Evolutionary conservation across 2,888 invertebrate species (phyloP), one percentile per base, ranked within the genome.

Genomic region (Fissipunctia ypsillon): DNA sequence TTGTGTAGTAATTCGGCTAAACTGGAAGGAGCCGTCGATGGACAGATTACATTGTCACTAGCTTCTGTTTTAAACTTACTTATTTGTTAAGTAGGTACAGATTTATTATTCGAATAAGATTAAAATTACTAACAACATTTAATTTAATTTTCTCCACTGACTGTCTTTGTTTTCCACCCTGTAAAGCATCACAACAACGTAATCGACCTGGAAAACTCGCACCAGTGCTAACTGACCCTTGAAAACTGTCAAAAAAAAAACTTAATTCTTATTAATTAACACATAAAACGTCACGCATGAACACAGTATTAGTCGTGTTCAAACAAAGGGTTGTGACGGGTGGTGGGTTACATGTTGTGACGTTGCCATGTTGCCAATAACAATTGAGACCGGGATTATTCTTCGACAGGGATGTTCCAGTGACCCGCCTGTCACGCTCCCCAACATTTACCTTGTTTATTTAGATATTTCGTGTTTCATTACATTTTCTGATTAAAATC

Each of bases 361-460:
- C 76, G 73, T 67, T 81, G 81, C 80, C 88, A 67, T 76, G 73
- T 73, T 84, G 84, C 81, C 84, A 87, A 89, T 88, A 88, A 82
- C 84, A 84, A 88, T 89, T 87, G 87, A 88, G 85, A 77, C 85
- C 84, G 84, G 90, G 91, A 91, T 91, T 90, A 91, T 88, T 79
- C 84, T 76, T 82, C 86, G 86, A 88, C 86, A 80, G 78, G 82
- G 73, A 85, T 85, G 81, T 84, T 83, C 80, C 74, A 73, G 78
- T 84, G 87, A 88, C 80, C 88, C 85, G 80, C 72, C 81, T 88
- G 89, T 89, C 88, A 88, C 80, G 76, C 77, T 73, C 28, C 50
- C 79, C 45, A 70, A 72, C 52, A 25, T 81, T 68, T 86, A 80
- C 79, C 73, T 78, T 81, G 74, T 80, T 87, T 81, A 78, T 83